Evolutionary conservation across 2,888 invertebrate species (phyloP).

Genomic region (Scelioninae gen. 2): DNA sequence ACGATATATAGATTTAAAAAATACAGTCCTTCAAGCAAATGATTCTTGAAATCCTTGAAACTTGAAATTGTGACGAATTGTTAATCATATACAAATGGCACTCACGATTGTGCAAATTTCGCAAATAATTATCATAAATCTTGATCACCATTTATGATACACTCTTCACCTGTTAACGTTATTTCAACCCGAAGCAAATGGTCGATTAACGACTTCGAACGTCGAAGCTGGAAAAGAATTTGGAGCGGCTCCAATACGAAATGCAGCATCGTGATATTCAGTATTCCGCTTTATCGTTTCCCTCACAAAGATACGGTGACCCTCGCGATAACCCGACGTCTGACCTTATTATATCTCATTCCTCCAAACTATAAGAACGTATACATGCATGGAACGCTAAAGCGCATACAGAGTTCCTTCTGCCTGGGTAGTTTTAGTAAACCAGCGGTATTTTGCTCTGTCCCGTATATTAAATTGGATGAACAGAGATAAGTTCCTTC

Average conservation of each 20-base stretch:
- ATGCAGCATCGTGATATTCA: slow-evolving; percentile 38
- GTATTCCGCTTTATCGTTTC: slow-evolving; percentile 65
- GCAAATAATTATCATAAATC: too few relatives aligned
- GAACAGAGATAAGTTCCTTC: slow-evolving; percentile 63
- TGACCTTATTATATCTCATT: slow-evolving; percentile 73
- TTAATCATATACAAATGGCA: too few relatives aligned
- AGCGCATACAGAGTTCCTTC: slow-evolving; percentile 53
- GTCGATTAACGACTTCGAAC: slow-evolving; percentile 27
- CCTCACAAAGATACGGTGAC: slow-evolving; percentile 66
- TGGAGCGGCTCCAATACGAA: slow-evolving; percentile 63
- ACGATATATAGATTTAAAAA: too few relatives aligned
- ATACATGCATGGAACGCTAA: slow-evolving; percentile 35
- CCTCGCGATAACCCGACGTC: slow-evolving; percentile 71
- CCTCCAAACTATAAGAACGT: slow-evolving; percentile 58
- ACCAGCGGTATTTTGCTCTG: slow-evolving; percentile 59
- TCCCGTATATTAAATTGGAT: slow-evolving; percentile 56
- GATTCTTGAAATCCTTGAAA: too few relatives aligned
- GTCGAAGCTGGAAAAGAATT: slow-evolving; percentile 55
- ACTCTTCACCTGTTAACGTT: too few relatives aligned
- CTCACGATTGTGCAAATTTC: too few relatives aligned
- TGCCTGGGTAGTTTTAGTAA: slow-evolving; percentile 62
- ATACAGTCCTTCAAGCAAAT: too few relatives aligned
- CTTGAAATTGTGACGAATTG: too few relatives aligned
- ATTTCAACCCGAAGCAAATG: slow-evolving; percentile 44
- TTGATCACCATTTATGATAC: too few relatives aligned